phyloP scores from a whole-genome alignment of 2,113 vertebrate species.

The Echinops telfairi region DNA sequence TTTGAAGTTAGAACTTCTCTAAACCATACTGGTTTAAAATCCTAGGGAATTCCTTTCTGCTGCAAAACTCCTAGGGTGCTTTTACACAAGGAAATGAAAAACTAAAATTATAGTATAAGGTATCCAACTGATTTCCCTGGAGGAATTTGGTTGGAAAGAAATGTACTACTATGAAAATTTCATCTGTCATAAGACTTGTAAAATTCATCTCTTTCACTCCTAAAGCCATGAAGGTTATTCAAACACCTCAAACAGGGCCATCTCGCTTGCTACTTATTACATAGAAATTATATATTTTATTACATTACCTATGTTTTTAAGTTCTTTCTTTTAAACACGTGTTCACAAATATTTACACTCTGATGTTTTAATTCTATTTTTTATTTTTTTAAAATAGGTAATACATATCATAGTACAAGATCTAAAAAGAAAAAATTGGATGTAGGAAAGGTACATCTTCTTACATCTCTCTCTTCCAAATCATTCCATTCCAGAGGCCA shows the following conservation, averaged over 20 bases:
- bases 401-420: conserved; percentile 5
- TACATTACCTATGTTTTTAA: conserved; percentile 53
- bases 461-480: background rate
- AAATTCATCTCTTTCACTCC: conserved; percentile 54
- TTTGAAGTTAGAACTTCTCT: conserved; percentile 76
- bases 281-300: conserved; percentile 40
- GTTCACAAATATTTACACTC: conserved; percentile 6
- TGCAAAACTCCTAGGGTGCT: conserved; percentile 73
- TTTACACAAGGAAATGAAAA: conserved; percentile 81
- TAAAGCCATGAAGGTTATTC: background rate
- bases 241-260: conserved; percentile 25
- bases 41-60: conserved; percentile 72
- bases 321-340: conserved; percentile 48
- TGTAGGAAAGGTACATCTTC: background rate
- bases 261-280: conserved; percentile 58
- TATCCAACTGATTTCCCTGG: conserved; percentile 71
- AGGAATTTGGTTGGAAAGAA: conserved; percentile 61
- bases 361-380: conserved; percentile 22
- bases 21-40: conserved; percentile 77
- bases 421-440: conserved; percentile 19
- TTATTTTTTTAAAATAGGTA: conserved; percentile 47
- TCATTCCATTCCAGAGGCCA: background rate
- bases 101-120: conserved; percentile 69
- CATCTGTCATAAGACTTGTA: conserved; percentile 49
- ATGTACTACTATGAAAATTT: conserved; percentile 71